Evolutionary conservation across 2,113 vertebrate species (phyloP), one percentile per base, ranked within the genome.

Genomic region (Bambusicola thoracicus): DNA sequence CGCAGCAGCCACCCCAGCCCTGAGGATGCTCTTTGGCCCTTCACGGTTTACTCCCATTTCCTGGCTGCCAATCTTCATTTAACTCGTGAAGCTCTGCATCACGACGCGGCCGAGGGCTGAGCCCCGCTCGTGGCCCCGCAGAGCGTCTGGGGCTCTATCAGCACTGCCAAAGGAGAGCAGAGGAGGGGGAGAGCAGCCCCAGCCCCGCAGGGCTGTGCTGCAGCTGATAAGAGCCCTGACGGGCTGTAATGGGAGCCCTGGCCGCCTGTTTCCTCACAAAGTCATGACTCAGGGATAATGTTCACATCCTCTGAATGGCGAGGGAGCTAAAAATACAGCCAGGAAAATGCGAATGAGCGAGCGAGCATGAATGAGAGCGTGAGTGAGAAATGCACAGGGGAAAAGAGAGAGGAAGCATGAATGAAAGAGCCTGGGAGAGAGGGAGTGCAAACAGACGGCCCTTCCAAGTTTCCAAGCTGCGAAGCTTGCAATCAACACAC

Each of bases 251-350:
- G 85, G 87, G 95, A 94, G 93, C 86, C 74, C 93, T 92, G 90
- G 92, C 96, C 89, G 96, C 90, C 97, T 96, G 96, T 97, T 99
- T 99, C 98, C 98, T 98, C 96, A 82, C 93, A 98, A 98, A 98
- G 96, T 98, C 98, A 97, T 97, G 97, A 97, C 98, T 98, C 98
- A 98, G 96, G 96, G 97, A 97, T 97, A 97, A 93, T 97, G 97
- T 97, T 97, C 97, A 98, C 97, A 98, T 99, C 98, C 98, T 98
- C 98, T 95, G 97, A 98, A 97, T 94, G 95, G 97, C 97, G 97
- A 94, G 82, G 69, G 93, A 92, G 97, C 98, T 99, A 98, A 99
- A 99, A 99, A 99, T 98, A 99, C 92, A 94, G 94, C 83, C 90
- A 67, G 95, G 96, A 96, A 96, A 97, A 95, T 85, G 84, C 81